Base-by-base conservation (phyloP, 2,113 vertebrate genomes). In the Leuciscus idus region DNA sequence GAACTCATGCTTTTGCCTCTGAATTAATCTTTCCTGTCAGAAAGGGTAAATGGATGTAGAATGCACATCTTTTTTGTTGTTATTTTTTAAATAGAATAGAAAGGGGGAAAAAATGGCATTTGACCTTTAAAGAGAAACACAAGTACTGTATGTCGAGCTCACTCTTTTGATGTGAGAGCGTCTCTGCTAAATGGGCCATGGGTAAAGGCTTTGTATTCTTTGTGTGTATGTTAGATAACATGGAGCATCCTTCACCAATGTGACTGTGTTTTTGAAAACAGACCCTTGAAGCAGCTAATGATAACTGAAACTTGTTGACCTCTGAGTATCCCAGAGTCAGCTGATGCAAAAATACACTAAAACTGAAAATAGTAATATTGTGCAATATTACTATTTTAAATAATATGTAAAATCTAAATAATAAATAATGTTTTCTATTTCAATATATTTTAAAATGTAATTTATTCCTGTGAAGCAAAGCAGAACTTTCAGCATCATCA, bases 21-120 rank as follows among this genome's bases (percentile, higher is more conserved):
- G 88, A 86, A 70, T 84, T 84, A 90, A 87, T 90, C 86, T 86
- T 87, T 39, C 86, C 90, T 86, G 91, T 91, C 92, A 84, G 89
- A 90, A 89, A 87, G 92, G 93, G 92, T 94, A 93, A 93, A 94
- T 92, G 89, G 43, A 17, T 28, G 12, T 48, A 48, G 43, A 11
- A 48, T 46, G 70, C 39, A 73, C 68, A 39, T 23, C 19, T 9
- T 46, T 46, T 64, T 61, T n/a, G 13, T 52, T 52, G 4, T 17
- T 17, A 17, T 17, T 52, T 4, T 17, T 52, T 52, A 52, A 52
- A 52, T 28, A 26, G 4, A 72, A 10, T 3, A 43, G 23, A 48
- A 46, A 5, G 17, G 3, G 8, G 21, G 12, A 15, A 26, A 26
- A 26, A n/a, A n/a, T 5, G 9, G 2, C 11, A 43, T 19, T 36